These are phyloP conservation scores for Takifugu flavidus DNA, from an alignment of 2,113 vertebrate genomes.

Conservation along the genomic window DNA sequence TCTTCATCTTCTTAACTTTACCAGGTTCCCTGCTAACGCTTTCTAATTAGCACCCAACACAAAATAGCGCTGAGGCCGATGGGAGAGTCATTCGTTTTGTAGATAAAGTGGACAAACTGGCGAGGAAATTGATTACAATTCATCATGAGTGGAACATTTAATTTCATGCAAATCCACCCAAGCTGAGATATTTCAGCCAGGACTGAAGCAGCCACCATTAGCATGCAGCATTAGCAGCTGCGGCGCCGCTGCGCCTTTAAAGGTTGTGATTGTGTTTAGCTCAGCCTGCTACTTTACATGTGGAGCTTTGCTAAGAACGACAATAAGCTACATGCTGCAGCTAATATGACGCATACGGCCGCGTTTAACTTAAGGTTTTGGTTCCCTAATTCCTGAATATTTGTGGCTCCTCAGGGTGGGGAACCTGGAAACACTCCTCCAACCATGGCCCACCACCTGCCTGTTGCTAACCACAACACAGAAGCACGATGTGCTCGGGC, in stretches of 20 bases:
- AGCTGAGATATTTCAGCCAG: background rate
- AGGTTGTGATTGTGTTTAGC: no score
- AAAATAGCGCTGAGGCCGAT: background rate
- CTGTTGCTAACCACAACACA: no score
- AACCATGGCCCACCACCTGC: no score
- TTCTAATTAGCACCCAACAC: background rate
- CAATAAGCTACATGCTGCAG: no score
- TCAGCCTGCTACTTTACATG: no score
- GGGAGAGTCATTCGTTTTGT: background rate
- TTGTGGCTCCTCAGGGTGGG: no score
- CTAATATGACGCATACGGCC: no score
- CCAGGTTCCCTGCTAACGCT: background rate
- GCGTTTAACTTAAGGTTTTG: no score
- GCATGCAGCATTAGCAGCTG: background rate
- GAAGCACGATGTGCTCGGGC: no score
- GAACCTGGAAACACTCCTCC: no score
- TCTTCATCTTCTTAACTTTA: background rate
- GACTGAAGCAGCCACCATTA: background rate
- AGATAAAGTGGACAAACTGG: background rate
- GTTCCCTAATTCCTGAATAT: no score
- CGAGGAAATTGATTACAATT: background rate
- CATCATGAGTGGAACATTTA: background rate
- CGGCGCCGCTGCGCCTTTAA: no score
- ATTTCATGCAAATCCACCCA: background rate
- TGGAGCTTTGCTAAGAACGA: background rate